Evolutionary conservation across 2,888 invertebrate species (phyloP), one percentile per base, ranked within the genome.

Genomic region (Creontiades dilutus): DNA sequence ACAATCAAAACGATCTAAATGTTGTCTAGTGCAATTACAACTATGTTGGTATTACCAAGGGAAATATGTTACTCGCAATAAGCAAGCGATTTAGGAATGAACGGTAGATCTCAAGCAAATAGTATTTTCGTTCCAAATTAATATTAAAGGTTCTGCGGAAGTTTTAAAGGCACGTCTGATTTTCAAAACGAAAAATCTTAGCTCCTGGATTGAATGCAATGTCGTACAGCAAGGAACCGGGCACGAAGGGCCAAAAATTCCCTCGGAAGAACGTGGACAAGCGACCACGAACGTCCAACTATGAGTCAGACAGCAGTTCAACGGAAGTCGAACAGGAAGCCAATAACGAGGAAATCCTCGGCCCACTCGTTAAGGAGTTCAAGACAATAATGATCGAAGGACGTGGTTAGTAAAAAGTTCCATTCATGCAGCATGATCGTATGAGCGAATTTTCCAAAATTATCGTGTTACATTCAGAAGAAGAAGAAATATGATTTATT

Each of bases 311-410:
- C 86, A 86, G 86, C 27, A 48, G 47, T 23, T 23, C 86, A 2
- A 46, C 75, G 2, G 48, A 47, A 14, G 23, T 19, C 12, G 86
- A 23, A 4, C 75, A 46, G 14, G 76, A 86, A 12, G 76, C 14
- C 11, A 23, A 23, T 12, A 37, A 80, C 12, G 80, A 80, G 27
- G 88, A 88, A 11, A 78, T 78, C 14, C 55, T 88, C 23, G 88
- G 88, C 3, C 88, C 88, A 4, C 37, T 88, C 12, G 78, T 88
- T n/a, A 88, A 78, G 52, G 88, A 88, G 52, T 88, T 88, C 80
- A 88, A 80, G 37, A 88, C n/a, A 19, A 52, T 88, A 14, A 88
- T 88, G 88, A 28, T 52, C 27, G 88, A 76, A 48, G 78, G 88
- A 23, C 76, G 61, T 78, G 88, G 88, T 88, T 14, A 16, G 52